These are phyloP conservation scores for Volucella bombylans DNA, from an alignment of 2,888 invertebrate species.

Conservation along the genomic window DNA sequence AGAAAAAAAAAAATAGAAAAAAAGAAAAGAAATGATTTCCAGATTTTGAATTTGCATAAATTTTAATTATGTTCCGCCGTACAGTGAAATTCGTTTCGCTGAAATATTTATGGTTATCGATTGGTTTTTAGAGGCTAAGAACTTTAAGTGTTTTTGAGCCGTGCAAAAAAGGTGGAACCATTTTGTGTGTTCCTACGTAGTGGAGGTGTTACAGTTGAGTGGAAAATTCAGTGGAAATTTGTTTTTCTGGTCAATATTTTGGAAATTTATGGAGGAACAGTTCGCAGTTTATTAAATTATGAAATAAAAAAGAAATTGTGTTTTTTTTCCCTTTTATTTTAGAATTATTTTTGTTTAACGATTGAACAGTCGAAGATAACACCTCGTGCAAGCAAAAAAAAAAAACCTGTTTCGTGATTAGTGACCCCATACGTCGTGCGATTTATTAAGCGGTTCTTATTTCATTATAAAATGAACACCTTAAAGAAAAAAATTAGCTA, in stretches of 20 bases:
- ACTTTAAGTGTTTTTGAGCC: constrained; percentile 60
- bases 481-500: no score
- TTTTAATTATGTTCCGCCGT: constrained; percentile 24
- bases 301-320: neutral
- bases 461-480: no score
- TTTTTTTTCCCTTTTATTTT: constrained; percentile 30
- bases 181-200: no score
- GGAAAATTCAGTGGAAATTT: neutral
- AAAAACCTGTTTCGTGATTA: no score
- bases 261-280: constrained; percentile 26
- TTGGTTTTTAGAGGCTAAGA: constrained; percentile 2
- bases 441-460: no score
- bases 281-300: constrained; percentile 15
- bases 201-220: no score
- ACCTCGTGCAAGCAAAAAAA: no score
- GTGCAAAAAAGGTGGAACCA: no score
- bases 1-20: neutral
- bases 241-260: constrained; percentile 23
- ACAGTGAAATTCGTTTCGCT: constrained; percentile 1
- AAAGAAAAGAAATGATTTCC: constrained; percentile 2
- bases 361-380: no score
- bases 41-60: constrained; percentile 16
- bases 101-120: constrained; percentile 17
- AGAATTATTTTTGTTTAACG: constrained; percentile 19
- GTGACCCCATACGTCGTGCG: no score